These are phyloP conservation scores for Drosophila peninsularis DNA, from an alignment of 2,888 invertebrate species.

Conservation along the genomic window DNA sequence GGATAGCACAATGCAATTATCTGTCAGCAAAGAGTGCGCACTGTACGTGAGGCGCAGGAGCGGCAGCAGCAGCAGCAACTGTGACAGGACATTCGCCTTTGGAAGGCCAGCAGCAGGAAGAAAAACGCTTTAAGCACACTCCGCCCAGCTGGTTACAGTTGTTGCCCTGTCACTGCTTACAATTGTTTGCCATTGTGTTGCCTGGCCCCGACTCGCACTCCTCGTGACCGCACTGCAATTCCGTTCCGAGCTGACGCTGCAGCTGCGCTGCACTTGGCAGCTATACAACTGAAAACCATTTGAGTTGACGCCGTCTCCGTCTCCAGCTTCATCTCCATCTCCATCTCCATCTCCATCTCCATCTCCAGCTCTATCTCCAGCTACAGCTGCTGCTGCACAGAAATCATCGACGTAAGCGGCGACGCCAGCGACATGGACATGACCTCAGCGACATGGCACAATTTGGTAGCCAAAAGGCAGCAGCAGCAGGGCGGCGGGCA, in stretches of 20 bases:
- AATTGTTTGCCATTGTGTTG: constrained; percentile 69
- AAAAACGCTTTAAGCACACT: constrained; percentile 48
- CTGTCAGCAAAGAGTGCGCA: constrained; percentile 60
- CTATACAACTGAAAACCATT: constrained; percentile 73
- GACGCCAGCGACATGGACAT: constrained; percentile 67
- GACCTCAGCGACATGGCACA: constrained; percentile 64
- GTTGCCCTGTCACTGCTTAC: constrained; percentile 72
- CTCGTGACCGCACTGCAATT: constrained; percentile 66
- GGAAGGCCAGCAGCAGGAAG: constrained; percentile 33
- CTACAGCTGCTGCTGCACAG: constrained; percentile 25
- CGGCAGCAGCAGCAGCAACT: constrained; percentile 19
- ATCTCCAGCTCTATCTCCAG: constrained; percentile 22
- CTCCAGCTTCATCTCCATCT: constrained; percentile 21
- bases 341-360: constrained; percentile 29
- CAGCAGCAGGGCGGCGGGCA: background rate
- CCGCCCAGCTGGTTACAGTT: constrained; percentile 42
- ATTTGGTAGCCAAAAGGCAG: constrained; percentile 42
- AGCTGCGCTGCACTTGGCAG: constrained; percentile 70
- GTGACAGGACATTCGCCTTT: constrained; percentile 26
- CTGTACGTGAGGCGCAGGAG: constrained; percentile 55
- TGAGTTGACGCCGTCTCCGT: constrained; percentile 53
- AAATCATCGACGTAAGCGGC: constrained; percentile 67
- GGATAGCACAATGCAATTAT: constrained; percentile 71
- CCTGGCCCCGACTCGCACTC: constrained; percentile 33
- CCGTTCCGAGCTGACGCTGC: constrained; percentile 61